Percentiles rank a stretch among this genome's conserved stretches.
Evolutionary conservation across 2,797 vertebrate species (phyloP).

Genomic region (Lacerta agilis): DNA sequence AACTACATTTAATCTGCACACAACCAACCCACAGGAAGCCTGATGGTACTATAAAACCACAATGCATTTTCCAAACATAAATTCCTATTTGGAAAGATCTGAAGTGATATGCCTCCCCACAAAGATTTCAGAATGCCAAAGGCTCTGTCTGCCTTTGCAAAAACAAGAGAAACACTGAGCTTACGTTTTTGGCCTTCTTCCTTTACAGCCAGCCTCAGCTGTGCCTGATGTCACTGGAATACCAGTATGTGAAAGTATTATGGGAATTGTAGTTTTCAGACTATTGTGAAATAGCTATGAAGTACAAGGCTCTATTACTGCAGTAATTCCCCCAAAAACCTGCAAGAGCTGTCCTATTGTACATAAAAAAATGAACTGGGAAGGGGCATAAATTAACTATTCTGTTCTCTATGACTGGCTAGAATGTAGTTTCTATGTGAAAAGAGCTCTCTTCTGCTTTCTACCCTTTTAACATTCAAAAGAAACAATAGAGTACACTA

Average conservation of each 20-base stretch:
- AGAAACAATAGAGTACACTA: no score
- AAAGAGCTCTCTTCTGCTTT: neutral
- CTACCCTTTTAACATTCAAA: no score
- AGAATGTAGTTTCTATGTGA: neutral
- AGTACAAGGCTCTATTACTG: neutral
- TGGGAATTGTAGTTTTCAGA: constrained; percentile 61
- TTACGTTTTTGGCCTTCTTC: constrained; percentile 51
- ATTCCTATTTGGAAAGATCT: neutral
- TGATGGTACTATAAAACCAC: neutral
- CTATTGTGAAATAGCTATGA: neutral
- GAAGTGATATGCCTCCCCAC: neutral
- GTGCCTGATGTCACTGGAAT: constrained; percentile 60
- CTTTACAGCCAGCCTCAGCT: constrained; percentile 55
- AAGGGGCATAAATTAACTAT: neutral
- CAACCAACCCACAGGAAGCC: neutral
- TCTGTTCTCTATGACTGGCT: neutral
- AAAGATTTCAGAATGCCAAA: neutral
- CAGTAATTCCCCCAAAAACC: neutral
- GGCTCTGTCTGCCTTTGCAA: constrained; percentile 7
- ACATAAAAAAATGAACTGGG: accelerated
- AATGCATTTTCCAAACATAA: neutral
- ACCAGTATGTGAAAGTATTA: constrained; percentile 57
- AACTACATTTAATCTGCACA: neutral
- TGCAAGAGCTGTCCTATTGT: accelerated
- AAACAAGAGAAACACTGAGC: constrained; percentile 47